Percentiles rank a stretch among this genome's conserved stretches.
Conservation (phyloP, 1,140 invertebrate genomes). For the Drosophila neocordata region DNA sequence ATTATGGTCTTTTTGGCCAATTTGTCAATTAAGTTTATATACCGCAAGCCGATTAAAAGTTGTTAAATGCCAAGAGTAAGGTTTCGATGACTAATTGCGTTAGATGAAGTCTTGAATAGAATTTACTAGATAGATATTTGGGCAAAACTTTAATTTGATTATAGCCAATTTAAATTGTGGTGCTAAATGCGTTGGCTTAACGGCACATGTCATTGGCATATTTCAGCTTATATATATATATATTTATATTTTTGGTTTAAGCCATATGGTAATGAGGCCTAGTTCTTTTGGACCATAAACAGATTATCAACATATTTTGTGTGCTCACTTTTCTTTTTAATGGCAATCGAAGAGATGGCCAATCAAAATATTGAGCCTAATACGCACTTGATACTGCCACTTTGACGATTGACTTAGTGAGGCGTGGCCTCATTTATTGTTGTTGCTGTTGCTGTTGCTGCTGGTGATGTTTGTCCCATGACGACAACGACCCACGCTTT, state of each 20-base stretch:
- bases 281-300: conserved; percentile 67
- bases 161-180: conserved; percentile 29
- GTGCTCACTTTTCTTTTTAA: conserved; percentile 62
- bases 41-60: conserved; percentile 1
- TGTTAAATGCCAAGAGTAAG: background rate
- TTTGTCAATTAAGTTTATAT: background rate
- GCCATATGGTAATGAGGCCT: conserved; percentile 74
- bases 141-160: too few species aligned
- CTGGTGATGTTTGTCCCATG: conserved; percentile 54
- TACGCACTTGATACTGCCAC: conserved; percentile 52
- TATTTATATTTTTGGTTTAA: too few species aligned
- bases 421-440: conserved; percentile 63
- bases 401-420: conserved; percentile 30
- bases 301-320: conserved; percentile 50
- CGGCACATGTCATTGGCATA: conserved; percentile 39
- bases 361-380: conserved; percentile 44
- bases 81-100: background rate
- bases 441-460: conserved; percentile 28
- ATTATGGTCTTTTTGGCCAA: background rate
- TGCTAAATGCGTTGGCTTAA: conserved; percentile 65
- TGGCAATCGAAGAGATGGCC: conserved; percentile 32
- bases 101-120: background rate
- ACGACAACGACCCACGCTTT: conserved; percentile 59
- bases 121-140: background rate
- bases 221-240: conserved; percentile 30